Evolutionary conservation across 53 echinoderm and acorn worm species (phyloP).

Genomic region (Temnopleurus reevesii): DNA sequence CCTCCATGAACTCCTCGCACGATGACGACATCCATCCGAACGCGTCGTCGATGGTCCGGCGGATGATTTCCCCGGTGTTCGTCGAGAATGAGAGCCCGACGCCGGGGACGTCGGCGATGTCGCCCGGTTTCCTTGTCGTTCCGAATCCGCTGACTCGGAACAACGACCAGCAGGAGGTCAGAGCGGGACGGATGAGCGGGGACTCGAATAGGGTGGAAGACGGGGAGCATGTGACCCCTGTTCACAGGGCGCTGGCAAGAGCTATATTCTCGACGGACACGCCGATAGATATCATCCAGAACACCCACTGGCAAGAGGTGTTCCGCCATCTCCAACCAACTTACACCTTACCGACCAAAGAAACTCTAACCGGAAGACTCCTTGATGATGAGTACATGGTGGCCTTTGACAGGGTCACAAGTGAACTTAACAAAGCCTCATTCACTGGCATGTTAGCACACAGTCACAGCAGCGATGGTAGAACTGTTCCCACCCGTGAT

Average conservation of each 20-base stretch:
- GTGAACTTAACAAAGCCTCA: neutral
- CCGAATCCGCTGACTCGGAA: neutral
- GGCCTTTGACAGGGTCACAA: neutral
- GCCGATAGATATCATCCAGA: slow-evolving; percentile 11
- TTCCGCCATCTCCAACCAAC: slow-evolving; percentile 13
- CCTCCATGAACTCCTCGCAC: neutral
- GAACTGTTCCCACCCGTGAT: neutral
- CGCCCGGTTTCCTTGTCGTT: neutral
- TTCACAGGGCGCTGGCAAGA: slow-evolving; percentile 16
- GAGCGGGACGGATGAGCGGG: neutral
- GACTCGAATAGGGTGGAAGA: neutral
- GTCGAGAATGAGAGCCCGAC: slow-evolving; percentile 36
- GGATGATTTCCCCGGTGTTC: neutral
- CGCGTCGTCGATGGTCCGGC: neutral
- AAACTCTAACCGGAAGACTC: neutral
- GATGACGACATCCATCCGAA: neutral
- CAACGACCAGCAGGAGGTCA: neutral
- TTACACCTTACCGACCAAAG: slow-evolving; percentile 24
- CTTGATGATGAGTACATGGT: slow-evolving; percentile 48
- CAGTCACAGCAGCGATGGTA: neutral
- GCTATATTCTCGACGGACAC: slow-evolving; percentile 25
- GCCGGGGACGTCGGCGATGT: slow-evolving; percentile 40
- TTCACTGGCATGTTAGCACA: slow-evolving; percentile 12
- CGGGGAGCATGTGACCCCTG: neutral
- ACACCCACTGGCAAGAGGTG: slow-evolving; percentile 5